Conservation (phyloP, 1,140 invertebrate species). For the Lordiphosa collinella region DNA sequence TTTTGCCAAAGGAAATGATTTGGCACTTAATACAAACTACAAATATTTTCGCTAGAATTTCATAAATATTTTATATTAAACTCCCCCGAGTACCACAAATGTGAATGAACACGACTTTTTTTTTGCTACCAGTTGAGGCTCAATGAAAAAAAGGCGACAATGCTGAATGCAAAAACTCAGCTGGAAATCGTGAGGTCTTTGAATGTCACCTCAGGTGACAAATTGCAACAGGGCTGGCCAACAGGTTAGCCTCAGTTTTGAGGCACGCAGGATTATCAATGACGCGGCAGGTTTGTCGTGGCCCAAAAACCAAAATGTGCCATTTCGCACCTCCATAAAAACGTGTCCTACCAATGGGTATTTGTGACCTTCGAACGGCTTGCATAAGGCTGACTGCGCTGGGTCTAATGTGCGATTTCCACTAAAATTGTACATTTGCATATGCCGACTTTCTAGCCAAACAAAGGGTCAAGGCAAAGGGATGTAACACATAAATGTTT, state of each 20-base stretch:
- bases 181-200: constrained; percentile 48
- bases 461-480: constrained; percentile 61
- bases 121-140: constrained; percentile 19
- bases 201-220: constrained; percentile 75
- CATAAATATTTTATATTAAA: constrained; percentile 54
- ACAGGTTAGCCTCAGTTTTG: constrained; percentile 43
- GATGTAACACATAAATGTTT: constrained; percentile 32
- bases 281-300: constrained; percentile 65
- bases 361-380: constrained; percentile 26
- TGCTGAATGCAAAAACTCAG: constrained; percentile 53
- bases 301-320: constrained; percentile 50
- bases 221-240: constrained; percentile 51
- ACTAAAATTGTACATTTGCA: constrained; percentile 43
- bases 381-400: constrained; percentile 33
- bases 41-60: constrained; percentile 71
- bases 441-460: constrained; percentile 10
- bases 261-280: constrained; percentile 38
- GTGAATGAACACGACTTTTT: constrained; percentile 20
- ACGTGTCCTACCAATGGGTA: constrained; percentile 44
- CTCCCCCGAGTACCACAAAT: constrained; percentile 11
- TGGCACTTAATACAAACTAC: constrained; percentile 32
- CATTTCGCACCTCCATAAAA: constrained; percentile 75
- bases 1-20: constrained; percentile 64
- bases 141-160: constrained; percentile 33
- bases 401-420: constrained; percentile 67